Base-by-base conservation (phyloP, 2,888 invertebrate species). In the Drosophila paramelanica region DNA sequence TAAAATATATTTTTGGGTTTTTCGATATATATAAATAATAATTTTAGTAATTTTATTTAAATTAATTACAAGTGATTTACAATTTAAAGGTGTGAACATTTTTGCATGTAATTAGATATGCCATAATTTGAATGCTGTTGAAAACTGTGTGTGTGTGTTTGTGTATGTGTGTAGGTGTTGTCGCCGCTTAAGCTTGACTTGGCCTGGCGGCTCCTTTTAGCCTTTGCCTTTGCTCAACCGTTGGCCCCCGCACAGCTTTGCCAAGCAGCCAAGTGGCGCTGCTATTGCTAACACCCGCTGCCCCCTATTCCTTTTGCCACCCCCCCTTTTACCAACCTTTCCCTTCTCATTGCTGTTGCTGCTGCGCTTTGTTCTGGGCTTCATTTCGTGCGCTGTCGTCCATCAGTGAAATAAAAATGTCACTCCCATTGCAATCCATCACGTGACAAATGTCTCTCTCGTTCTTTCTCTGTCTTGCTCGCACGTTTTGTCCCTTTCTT, bases 351-450 rank as follows among this genome's bases (percentile, higher is more conserved):
- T 53, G 25, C 11, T 46, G 47, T 31, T 42, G 43, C 43, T 39
- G 10, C 33, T 31, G 51, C 55, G 62, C 46, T 53, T 53, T 70
- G 42, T 59, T 49, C 70, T 47, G 73, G 67, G 66, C 81, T 82
- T 71, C 77, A 83, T 83, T 88, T 77, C 77, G 86, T 86, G 87
- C 77, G 58, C 81, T 87, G 86, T 86, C 91, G 91, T 91, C 89
- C 90, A 91, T 91, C 91, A 91, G 91, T 79, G 89, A 90, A 91
- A 91, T 91, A 91, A 91, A 91, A 91, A 91, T 90, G 91, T 91
- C 91, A 91, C 91, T 90, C 90, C 91, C 90, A 91, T 89, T 90
- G 91, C 91, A 91, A 91, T 91, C 90, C 90, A 91, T 91, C 90
- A 91, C 90, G 89, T 88, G 90, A 90, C 89, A 91, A 90, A 91